Evolutionary conservation across 2,113 vertebrate genomes (phyloP).

Genomic region (Arvicanthis niloticus): DNA sequence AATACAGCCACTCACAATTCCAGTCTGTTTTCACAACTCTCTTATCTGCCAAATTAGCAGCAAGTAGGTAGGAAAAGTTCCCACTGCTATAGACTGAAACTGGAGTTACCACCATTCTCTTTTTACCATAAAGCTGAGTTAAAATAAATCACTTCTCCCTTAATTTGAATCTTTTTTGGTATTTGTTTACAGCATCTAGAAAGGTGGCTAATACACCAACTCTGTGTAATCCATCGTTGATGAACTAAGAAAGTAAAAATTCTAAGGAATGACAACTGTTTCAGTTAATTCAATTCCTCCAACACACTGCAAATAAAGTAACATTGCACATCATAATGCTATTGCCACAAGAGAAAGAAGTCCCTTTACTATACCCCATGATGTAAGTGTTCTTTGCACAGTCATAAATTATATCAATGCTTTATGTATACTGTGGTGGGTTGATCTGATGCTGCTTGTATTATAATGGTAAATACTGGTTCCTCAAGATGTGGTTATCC

Average conservation of each 20-base stretch:
- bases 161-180: background rate
- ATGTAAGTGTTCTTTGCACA: background rate
- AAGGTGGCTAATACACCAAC: background rate
- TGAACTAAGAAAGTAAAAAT: background rate
- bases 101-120: background rate
- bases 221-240: background rate
- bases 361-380: background rate
- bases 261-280: background rate
- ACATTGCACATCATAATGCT: background rate
- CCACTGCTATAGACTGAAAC: background rate
- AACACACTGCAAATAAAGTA: background rate
- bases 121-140: background rate
- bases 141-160: background rate
- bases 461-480: too few species aligned
- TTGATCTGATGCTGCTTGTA: too few species aligned
- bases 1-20: background rate
- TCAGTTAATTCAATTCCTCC: background rate
- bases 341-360: background rate
- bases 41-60: background rate
- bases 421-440: too few species aligned
- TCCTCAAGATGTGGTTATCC: too few species aligned
- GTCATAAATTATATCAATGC: background rate
- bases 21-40: too few species aligned
- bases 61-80: background rate
- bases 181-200: background rate